phyloP scores from a whole-genome alignment of 2,113 vertebrate genomes.

The Grus americana region DNA sequence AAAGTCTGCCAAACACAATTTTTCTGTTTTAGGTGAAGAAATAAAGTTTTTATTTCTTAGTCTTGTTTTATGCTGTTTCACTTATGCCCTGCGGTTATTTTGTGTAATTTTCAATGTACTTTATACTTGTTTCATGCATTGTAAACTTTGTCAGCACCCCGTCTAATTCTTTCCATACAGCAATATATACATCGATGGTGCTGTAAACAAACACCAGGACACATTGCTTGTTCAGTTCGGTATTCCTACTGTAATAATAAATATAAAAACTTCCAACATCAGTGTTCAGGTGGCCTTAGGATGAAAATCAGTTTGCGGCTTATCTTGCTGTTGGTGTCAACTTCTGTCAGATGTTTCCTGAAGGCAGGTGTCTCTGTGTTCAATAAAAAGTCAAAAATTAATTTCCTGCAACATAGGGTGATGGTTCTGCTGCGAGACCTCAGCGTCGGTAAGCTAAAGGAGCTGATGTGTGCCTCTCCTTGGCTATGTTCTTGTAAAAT shows the following conservation, averaged over 20 bases:
- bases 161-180: no score
- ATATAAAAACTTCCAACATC: background rate
- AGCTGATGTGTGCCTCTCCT: background rate
- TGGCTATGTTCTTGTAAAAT: background rate
- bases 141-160: background rate
- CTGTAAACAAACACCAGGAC: background rate
- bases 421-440: background rate
- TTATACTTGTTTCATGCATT: background rate
- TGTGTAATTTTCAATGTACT: background rate
- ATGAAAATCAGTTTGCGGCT: background rate
- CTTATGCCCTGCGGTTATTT: background rate
- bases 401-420: background rate
- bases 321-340: background rate
- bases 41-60: background rate
- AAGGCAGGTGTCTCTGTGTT: background rate
- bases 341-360: background rate
- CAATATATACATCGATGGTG: fast-evolving
- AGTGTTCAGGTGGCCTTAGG: background rate
- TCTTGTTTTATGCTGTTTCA: background rate
- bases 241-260: background rate
- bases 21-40: background rate
- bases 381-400: background rate
- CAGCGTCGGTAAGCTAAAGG: fast-evolving
- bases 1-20: background rate
- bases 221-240: background rate